These are phyloP conservation scores for Tonatia bakeri DNA, from an alignment of 2,113 vertebrate species.

Conservation along the genomic window DNA sequence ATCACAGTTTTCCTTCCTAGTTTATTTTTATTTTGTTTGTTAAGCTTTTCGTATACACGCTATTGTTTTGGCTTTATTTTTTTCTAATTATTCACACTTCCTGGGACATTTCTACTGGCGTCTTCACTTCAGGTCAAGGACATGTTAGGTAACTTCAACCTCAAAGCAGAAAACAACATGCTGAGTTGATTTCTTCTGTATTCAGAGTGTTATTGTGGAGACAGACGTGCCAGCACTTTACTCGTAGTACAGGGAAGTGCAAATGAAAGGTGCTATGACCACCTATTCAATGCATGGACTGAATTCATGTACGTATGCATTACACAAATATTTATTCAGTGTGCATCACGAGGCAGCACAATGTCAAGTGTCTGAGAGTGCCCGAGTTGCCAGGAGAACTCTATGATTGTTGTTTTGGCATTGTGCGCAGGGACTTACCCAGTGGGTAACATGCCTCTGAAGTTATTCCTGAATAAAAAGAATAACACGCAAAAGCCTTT, in stretches of 20 bases:
- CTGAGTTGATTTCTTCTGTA: conserved; percentile 11
- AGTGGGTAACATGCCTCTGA: background rate
- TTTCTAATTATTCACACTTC: conserved; percentile 7
- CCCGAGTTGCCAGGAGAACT: background rate
- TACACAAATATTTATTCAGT: background rate
- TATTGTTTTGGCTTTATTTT: background rate
- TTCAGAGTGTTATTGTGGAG: background rate
- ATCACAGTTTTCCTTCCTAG: background rate
- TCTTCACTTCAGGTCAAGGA: background rate
- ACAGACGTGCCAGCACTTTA: conserved; percentile 14
- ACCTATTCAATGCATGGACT: background rate
- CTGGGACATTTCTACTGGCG: background rate
- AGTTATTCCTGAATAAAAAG: background rate
- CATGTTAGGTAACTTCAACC: background rate
- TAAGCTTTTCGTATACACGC: background rate
- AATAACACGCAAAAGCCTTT: background rate
- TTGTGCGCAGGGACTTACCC: background rate
- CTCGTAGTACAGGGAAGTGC: background rate
- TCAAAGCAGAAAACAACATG: background rate
- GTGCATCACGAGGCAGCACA: background rate
- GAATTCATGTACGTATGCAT: background rate
- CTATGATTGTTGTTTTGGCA: background rate
- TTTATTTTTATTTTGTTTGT: conserved; percentile 3
- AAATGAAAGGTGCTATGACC: background rate
- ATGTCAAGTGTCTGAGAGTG: background rate